Evolutionary conservation across 1,140 invertebrate species (phyloP).

Genomic region (Papilio aristodemus): DNA sequence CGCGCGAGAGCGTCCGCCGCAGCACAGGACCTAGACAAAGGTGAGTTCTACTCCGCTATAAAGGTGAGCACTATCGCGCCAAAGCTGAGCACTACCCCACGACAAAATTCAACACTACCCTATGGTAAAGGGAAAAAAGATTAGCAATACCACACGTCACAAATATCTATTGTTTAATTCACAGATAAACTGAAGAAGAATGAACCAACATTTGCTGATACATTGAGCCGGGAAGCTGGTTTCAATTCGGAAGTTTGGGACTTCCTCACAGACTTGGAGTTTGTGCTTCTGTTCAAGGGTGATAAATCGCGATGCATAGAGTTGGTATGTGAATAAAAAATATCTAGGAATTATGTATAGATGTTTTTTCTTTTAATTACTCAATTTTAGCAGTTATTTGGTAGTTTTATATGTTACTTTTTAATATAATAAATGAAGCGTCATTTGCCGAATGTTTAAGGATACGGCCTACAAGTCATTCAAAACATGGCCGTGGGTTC

Average conservation of each 20-base stretch:
- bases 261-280: slow-evolving; percentile 23
- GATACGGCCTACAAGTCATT: too few species aligned
- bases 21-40: not conserved
- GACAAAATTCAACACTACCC: not conserved
- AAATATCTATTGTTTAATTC: too few species aligned
- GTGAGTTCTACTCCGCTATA: not conserved
- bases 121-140: too few species aligned
- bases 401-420: too few species aligned
- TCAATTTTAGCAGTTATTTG: too few species aligned
- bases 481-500: too few species aligned
- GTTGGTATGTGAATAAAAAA: slow-evolving; percentile 52
- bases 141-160: too few species aligned
- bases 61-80: not conserved
- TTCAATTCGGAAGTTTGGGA: slow-evolving; percentile 21
- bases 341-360: slow-evolving; percentile 21
- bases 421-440: too few species aligned
- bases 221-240: slow-evolving; percentile 21
- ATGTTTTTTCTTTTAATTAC: slow-evolving; percentile 5
- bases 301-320: slow-evolving; percentile 60
- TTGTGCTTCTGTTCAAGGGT: slow-evolving; percentile 58
- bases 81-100: not conserved
- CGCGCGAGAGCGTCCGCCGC: slow-evolving; percentile 42
- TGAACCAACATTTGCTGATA: slow-evolving; percentile 10
- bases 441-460: too few species aligned
- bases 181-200: not conserved